phyloP scores from a whole-genome alignment of 2,113 vertebrate species.

The Oriolus oriolus region DNA sequence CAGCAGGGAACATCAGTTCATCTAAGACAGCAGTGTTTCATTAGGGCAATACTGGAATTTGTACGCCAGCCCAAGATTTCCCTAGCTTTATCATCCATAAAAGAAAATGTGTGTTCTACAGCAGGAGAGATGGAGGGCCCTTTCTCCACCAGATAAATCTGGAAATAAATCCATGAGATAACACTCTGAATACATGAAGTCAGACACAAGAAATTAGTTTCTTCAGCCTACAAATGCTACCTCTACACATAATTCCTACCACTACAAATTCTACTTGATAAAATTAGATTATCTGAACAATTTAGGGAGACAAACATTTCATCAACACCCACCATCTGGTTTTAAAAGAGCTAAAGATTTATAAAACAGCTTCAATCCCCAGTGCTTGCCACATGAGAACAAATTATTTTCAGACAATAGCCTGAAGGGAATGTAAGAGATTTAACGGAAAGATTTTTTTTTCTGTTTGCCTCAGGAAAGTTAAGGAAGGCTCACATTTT shows the following conservation, averaged over 20 bases:
- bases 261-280: background rate
- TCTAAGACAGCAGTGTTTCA: background rate
- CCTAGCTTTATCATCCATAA: background rate
- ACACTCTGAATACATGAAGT: background rate
- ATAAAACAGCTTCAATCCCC: background rate
- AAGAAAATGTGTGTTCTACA: background rate
- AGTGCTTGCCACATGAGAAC: background rate
- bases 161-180: background rate
- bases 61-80: background rate
- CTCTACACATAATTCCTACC: background rate
- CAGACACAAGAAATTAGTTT: background rate
- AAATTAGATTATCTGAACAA: constrained; percentile 32
- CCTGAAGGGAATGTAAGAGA: background rate
- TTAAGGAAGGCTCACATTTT: background rate
- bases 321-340: background rate
- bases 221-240: background rate
- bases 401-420: constrained; percentile 25
- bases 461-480: background rate
- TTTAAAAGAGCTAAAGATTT: constrained; percentile 8
- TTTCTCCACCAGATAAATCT: background rate
- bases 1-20: background rate
- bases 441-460: background rate
- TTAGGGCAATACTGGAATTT: background rate
- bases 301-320: constrained; percentile 27
- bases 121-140: background rate